Conservation (phyloP, 2,888 invertebrate genomes). For the Hofmannophila pseudospretella region DNA sequence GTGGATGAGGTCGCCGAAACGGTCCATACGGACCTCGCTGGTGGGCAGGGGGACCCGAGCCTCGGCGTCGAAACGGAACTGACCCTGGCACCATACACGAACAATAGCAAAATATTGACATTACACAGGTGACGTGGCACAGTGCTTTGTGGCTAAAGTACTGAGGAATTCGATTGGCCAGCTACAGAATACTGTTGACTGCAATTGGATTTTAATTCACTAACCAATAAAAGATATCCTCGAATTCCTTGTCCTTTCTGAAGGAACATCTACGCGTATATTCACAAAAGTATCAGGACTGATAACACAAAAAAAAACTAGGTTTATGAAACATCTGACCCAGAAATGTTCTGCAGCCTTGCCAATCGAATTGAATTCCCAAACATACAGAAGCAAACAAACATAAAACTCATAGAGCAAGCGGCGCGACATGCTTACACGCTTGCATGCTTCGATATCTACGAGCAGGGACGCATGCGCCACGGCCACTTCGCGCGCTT, state of each 20-base stretch:
- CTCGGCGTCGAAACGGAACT: conserved; percentile 93
- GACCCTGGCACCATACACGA: conserved; percentile 81
- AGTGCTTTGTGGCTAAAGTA: conserved; percentile 5
- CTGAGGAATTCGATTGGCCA: conserved; percentile 12
- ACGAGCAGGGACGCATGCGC: conserved; percentile 75
- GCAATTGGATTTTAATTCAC: neutral
- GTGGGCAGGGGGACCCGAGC: conserved; percentile 86
- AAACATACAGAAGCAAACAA: conserved; percentile 40
- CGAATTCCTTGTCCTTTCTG: no score
- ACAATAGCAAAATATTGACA: conserved; percentile 39
- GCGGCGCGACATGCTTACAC: conserved; percentile 82
- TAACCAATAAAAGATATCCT: conserved; percentile 41
- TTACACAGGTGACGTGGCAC: conserved; percentile 15
- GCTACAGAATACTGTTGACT: neutral
- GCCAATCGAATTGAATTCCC: neutral
- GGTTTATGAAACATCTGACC: no score
- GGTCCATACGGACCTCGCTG: conserved; percentile 83
- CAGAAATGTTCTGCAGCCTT: no score
- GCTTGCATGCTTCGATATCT: conserved; percentile 81
- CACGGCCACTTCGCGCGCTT: conserved; percentile 70
- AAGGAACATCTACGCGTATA: no score
- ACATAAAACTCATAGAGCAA: conserved; percentile 41
- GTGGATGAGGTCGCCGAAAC: conserved; percentile 67
- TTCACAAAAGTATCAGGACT: no score
- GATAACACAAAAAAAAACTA: no score